Evolutionary conservation across 2,888 invertebrate genomes (phyloP), one percentile per base, ranked within the genome.

Genomic region (Adelphocoris suturalis): DNA sequence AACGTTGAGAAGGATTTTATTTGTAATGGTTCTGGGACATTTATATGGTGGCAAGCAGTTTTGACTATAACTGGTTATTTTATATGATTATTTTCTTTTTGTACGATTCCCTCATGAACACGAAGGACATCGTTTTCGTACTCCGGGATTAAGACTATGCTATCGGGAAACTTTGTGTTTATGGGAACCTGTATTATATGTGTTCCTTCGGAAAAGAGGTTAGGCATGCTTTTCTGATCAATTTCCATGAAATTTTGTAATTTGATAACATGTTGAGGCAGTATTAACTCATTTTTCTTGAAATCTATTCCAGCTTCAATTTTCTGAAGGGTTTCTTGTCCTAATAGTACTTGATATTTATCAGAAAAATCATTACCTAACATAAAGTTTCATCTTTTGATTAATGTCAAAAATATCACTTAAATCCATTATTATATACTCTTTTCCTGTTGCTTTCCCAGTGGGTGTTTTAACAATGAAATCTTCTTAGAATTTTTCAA

Each of bases 311-410:
- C 46, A 78, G 4, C 16, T 19, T 4, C 4, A 37, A 52, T 46
- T 47, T 19, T 81, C 14, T n/a, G 7, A 46, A 81, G 37, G 5
- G 82, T 81, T 16, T 81, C n/a, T 46, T 81, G 82, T 13, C 82
- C 82, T 81, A 81, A 46, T 5, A 81, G 47, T n/a, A 81, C 46
- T 12, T 81, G 47, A 81, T 81, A 81, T 28, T 81, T 81, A 23
- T 81, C 82, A 81, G 82, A 81, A 81, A 81, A 81, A 48, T 81
- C 3, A 46, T 46, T n/a, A n/a, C n/a, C n/a, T 46, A 7, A 81
- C 14, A n/a, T 81, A 81, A 13, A 23, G 13, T 48, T 81, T 46
- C 47, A 81, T 46, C n/a, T 23, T 7, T 19, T 12, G 82, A 5
- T 13, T 46, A 47, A 46, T 76, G 23, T 11, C 27, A 23, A 23